Percentiles rank a stretch among this genome's conserved stretches.
These are phyloP conservation scores for Nemopilema nomurai DNA, from an alignment of 30 jellyfish, hydroid and myxozoan genomes.

Conservation along the genomic window DNA sequence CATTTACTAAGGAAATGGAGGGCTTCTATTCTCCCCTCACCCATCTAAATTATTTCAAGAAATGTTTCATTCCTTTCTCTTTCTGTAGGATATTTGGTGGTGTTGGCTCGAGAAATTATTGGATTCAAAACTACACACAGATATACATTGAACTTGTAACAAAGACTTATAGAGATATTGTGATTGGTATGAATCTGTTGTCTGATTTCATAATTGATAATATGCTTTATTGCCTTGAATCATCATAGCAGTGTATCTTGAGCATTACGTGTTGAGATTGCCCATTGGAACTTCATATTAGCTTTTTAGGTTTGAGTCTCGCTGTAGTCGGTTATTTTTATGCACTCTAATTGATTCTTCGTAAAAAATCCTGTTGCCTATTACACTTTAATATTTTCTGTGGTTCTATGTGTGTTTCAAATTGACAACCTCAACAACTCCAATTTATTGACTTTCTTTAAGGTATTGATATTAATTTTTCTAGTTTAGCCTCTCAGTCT, in stretches of 20 bases:
- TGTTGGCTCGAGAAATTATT: neutral
- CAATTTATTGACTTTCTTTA: too few species aligned
- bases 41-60: too few species aligned
- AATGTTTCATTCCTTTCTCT: neutral
- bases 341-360: too few species aligned
- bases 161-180: slow-evolving; percentile 58
- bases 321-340: too few species aligned
- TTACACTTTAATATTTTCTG: too few species aligned
- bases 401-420: too few species aligned
- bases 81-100: neutral
- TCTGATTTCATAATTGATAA: neutral
- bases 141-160: slow-evolving; percentile 65
- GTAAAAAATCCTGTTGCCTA: too few species aligned
- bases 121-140: slow-evolving; percentile 75
- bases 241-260: neutral
- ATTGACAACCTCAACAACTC: too few species aligned
- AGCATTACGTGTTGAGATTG: neutral
- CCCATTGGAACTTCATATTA: neutral
- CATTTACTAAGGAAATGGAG: too few species aligned
- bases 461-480: too few species aligned
- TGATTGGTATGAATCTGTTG: slow-evolving; percentile 58
- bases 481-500: neutral
- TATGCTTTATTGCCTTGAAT: neutral
- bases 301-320: neutral
- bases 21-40: too few species aligned